A percentile compares a stretch with the other conserved stretches of the same genome.
Conservation (phyloP, 1,140 invertebrate genomes). For the Linepithema humile region DNA sequence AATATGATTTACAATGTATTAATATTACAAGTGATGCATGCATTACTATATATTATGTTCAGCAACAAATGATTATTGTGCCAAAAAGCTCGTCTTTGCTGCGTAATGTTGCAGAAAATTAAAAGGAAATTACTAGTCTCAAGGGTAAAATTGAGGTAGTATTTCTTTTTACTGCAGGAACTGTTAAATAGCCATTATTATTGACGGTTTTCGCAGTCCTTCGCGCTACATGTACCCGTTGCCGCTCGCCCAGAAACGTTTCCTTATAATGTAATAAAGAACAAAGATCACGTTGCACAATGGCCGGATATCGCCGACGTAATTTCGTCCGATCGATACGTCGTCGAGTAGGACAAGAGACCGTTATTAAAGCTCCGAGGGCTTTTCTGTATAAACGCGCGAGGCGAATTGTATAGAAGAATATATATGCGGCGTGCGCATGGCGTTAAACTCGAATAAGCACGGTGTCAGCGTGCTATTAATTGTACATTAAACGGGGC, state of each 20-base stretch:
- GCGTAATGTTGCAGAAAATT: constrained; percentile 6
- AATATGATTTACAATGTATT: constrained; percentile 15
- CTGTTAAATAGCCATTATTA: background rate
- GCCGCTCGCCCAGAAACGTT: background rate
- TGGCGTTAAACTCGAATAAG: constrained; percentile 36
- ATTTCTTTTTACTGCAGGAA: background rate
- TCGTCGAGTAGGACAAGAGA: constrained; percentile 45
- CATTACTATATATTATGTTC: background rate
- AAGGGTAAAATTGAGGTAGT: background rate
- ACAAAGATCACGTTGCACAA: background rate
- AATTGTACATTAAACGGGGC: constrained; percentile 11
- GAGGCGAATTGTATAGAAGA: constrained; percentile 12
- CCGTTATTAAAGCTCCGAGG: constrained; percentile 60
- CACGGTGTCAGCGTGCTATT: constrained; percentile 1
- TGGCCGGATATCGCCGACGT: background rate
- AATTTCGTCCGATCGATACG: constrained; percentile 58
- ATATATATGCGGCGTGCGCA: background rate
- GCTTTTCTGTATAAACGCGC: constrained; percentile 36
- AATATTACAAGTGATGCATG: background rate
- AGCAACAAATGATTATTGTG: constrained; percentile 10
- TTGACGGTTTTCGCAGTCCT: background rate
- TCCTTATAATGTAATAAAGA: constrained; percentile 25
- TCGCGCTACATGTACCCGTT: background rate
- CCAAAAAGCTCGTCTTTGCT: background rate
- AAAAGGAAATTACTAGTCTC: constrained; percentile 9